Conservation (phyloP, 2,113 vertebrate genomes). For the Tretioscincus oriximinensis region DNA sequence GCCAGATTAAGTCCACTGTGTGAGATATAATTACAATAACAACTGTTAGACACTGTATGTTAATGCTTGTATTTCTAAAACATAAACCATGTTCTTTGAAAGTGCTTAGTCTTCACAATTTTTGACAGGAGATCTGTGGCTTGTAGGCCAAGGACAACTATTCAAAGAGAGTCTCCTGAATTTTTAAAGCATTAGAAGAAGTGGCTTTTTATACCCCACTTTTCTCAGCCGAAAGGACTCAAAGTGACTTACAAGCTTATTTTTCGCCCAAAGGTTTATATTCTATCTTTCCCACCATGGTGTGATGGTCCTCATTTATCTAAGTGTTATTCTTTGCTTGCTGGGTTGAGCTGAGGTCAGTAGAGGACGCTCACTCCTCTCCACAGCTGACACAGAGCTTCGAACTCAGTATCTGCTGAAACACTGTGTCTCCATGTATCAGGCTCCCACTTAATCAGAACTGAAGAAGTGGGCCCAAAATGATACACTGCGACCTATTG, state of each 20-base stretch:
- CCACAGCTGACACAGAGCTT: too few relatives aligned
- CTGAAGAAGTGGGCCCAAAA: background rate
- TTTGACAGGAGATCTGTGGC: too few relatives aligned
- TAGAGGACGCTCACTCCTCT: too few relatives aligned
- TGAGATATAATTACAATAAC: conserved; percentile 25
- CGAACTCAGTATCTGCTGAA: too few relatives aligned
- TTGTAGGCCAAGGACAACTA: background rate
- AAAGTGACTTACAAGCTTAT: too few relatives aligned
- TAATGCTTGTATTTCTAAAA: background rate
- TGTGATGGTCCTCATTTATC: too few relatives aligned
- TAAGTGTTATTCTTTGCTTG: too few relatives aligned
- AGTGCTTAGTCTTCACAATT: background rate
- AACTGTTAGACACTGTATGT: background rate
- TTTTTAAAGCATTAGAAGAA: background rate
- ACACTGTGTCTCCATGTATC: background rate
- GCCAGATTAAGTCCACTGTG: conserved; percentile 92
- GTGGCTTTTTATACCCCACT: too few relatives aligned
- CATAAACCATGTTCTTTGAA: background rate
- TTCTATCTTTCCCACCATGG: too few relatives aligned
- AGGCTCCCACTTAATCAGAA: background rate
- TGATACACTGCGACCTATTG: background rate
- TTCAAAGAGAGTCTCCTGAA: background rate
- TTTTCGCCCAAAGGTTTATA: too few relatives aligned
- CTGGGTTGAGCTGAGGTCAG: too few relatives aligned
- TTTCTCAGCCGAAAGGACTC: too few relatives aligned